Evolutionary conservation across 2,888 invertebrate species (phyloP).

Genomic region (Chalcis sispes): DNA sequence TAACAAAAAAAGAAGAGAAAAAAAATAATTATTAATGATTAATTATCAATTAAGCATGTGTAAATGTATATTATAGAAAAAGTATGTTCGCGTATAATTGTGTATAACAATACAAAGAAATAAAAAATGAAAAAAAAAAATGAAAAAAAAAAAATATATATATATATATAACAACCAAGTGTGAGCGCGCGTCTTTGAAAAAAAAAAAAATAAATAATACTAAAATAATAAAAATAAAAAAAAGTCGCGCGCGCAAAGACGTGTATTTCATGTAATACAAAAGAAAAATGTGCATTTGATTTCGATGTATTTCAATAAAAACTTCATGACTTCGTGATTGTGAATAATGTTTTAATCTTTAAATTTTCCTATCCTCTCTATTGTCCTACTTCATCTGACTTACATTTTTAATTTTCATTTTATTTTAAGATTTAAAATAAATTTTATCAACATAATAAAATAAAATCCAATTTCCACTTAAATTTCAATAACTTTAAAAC

Average conservation of each 20-base stretch:
- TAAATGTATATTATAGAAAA: conserved; percentile 49
- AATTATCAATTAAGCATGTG: conserved; percentile 39
- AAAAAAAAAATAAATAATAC: no score
- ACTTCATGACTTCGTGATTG: conserved; percentile 50
- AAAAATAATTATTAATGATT: conserved; percentile 25
- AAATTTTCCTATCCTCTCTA: not conserved
- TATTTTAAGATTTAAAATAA: no score
- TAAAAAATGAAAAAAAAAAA: not conserved
- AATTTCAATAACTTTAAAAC: no score
- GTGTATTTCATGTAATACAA: conserved; percentile 43
- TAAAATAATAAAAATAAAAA: not conserved
- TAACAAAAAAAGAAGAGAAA: conserved; percentile 15
- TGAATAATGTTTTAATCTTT: no score
- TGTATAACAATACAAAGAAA: conserved; percentile 20
- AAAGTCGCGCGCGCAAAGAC: no score
- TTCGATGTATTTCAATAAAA: conserved; percentile 57
- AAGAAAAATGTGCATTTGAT: conserved; percentile 45
- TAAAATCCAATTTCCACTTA: no score
- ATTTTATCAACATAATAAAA: no score
- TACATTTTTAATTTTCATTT: no score
- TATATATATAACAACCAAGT: no score
- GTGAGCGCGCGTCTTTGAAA: not conserved
- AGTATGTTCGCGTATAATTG: conserved; percentile 44
- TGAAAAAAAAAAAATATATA: not conserved
- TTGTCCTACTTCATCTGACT: not conserved